Evolutionary conservation across 2,113 vertebrate species (phyloP), one percentile per base, ranked within the genome.

Genomic region (Cinclus mexicanus): DNA sequence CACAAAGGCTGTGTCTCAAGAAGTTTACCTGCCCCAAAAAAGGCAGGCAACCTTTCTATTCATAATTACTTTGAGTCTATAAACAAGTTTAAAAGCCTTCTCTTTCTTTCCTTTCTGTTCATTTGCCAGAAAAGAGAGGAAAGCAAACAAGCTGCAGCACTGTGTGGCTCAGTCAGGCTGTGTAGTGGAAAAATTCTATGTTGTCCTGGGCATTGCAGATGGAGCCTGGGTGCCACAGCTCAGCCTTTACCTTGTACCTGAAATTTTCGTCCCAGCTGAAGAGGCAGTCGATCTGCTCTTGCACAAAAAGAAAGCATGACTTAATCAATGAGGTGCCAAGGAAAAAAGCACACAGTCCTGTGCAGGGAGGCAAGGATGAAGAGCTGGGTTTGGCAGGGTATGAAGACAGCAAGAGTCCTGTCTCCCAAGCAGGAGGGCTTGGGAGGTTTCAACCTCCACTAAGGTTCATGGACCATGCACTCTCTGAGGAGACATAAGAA

Each of bases 401-500:
- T 67, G 64, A 83, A 69, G 67, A 59, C 44, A 71, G 55, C 29
- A 57, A 46, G 23, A 68, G 29, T 59, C 44, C 41, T 92, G 57
- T 53, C 65, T 95, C 81, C 92, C 53, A 69, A 18, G 94, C 89
- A 94, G 85, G 91, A 87, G 89, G 85, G 90, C 90, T 82, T 88
- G 82, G 85, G 91, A 95, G 61, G 69, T 85, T 93, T 97, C 96
- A 93, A 92, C 71, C 82, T 87, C 83, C 95, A 76, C 96, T 89
- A 94, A 95, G 79, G 91, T 95, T 98, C 97, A 97, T 93, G 96
- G 96, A 83, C 94, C 96, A 94, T 67, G 60, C 56, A 39, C 92
- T 95, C 95, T 91, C 96, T 41, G 20, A 96, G 93, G 94, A 97
- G 85, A 84, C 88, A 78, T 57, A 96, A 96, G 97, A 91, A 94